Percentiles rank a stretch among this genome's conserved stretches.
These are phyloP conservation scores for Carassius carassius DNA, from an alignment of 2,113 vertebrate genomes.

Conservation along the genomic window DNA sequence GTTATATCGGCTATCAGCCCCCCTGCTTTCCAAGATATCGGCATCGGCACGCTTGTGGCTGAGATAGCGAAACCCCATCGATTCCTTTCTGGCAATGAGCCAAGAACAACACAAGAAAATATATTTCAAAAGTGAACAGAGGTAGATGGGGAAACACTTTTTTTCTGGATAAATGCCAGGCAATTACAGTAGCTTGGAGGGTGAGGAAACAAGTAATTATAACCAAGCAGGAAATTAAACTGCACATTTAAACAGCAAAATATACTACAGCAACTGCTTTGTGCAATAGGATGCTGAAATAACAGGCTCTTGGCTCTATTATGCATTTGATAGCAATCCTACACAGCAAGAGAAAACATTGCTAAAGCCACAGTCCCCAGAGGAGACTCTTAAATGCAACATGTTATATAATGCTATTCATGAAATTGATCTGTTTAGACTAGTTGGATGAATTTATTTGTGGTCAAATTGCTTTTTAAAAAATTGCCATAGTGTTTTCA, in stretches of 20 bases:
- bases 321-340: not conserved
- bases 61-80: slow-evolving; percentile 41
- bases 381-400: not conserved
- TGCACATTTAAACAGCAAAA: not conserved
- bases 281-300: not conserved
- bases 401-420: slow-evolving; percentile 8
- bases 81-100: slow-evolving; percentile 41
- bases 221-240: not conserved
- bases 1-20: too few relatives aligned
- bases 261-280: not conserved
- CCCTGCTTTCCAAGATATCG: too few relatives aligned
- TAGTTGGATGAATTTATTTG: not conserved
- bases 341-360: not conserved
- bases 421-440: not conserved
- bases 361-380: not conserved
- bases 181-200: not conserved
- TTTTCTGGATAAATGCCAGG: not conserved
- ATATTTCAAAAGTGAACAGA: not conserved
- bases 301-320: not conserved
- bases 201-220: slow-evolving; percentile 4
- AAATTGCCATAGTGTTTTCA: not conserved
- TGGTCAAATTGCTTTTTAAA: not conserved
- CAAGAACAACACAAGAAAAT: slow-evolving; percentile 22
- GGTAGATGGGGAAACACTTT: not conserved
- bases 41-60: not conserved